Evolutionary conservation across 2,888 invertebrate species (phyloP).

Genomic region (Phyto melanocephala): DNA sequence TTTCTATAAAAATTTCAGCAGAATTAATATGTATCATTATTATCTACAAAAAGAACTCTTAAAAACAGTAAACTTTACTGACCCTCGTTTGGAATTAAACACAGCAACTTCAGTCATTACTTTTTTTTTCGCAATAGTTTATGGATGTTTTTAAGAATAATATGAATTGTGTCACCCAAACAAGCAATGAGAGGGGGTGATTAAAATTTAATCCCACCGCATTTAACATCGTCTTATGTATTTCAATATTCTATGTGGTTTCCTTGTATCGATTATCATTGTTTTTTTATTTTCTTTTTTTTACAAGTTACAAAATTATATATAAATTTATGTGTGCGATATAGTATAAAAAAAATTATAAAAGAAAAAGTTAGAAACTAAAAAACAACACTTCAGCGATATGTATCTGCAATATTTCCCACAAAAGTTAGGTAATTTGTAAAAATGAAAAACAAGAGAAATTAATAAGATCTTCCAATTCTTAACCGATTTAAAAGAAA

Average conservation of each 20-base stretch:
- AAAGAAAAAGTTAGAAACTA: background rate
- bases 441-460: too few relatives aligned
- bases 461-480: too few relatives aligned
- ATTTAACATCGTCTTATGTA: slow-evolving; percentile 9
- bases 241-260: slow-evolving; percentile 21
- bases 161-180: background rate
- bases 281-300: background rate
- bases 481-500: too few relatives aligned
- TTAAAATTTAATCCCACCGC: slow-evolving; percentile 3
- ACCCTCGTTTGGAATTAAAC: background rate
- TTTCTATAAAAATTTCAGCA: too few relatives aligned
- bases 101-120: background rate
- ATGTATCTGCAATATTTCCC: too few relatives aligned
- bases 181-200: too few relatives aligned
- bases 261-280: slow-evolving; percentile 33
- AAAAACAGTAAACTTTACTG: too few relatives aligned
- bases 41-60: too few relatives aligned
- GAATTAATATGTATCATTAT: too few relatives aligned
- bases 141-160: background rate
- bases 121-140: background rate
- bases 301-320: background rate
- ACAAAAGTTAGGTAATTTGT: too few relatives aligned
- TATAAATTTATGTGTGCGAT: background rate
- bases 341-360: background rate
- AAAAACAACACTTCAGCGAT: too few relatives aligned